These are phyloP conservation scores for Chloroceryle inda DNA, from an alignment of 2,797 vertebrate species.

Conservation along the genomic window DNA sequence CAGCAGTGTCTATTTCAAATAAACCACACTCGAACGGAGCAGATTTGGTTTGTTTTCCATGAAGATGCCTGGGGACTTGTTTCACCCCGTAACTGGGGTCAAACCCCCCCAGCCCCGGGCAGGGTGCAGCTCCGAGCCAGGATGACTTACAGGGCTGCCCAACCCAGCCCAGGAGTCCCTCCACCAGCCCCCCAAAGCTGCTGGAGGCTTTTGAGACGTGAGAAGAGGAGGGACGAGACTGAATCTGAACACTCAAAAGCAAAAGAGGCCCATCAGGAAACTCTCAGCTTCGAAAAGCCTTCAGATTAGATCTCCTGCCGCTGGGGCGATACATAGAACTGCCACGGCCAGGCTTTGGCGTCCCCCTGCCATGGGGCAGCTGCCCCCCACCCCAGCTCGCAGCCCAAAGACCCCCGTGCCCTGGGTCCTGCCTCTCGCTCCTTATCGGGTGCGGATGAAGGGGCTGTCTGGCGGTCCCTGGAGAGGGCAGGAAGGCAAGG, in stretches of 20 bases:
- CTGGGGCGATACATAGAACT: accelerated
- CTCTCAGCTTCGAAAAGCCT: background rate
- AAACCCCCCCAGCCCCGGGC: too few species aligned
- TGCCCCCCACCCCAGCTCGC: background rate
- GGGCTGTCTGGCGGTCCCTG: background rate
- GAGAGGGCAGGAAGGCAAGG: background rate
- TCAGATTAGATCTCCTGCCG: accelerated
- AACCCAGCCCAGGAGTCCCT: background rate
- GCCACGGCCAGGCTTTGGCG: accelerated
- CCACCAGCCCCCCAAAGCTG: background rate
- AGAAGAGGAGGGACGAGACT: background rate
- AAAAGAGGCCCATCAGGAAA: background rate
- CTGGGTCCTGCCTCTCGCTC: background rate
- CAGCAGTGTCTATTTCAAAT: accelerated
- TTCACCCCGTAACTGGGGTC: background rate
- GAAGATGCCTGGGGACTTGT: too few species aligned
- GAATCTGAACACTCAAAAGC: background rate
- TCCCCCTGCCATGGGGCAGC: background rate
- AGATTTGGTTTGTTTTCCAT: background rate
- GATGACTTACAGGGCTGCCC: background rate
- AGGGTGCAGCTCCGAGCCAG: background rate
- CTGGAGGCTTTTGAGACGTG: background rate
- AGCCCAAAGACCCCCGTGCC: accelerated
- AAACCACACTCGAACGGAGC: accelerated
- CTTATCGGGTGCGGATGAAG: background rate